Conservation (phyloP, 2,113 vertebrate genomes). For the Indicator indicator region DNA sequence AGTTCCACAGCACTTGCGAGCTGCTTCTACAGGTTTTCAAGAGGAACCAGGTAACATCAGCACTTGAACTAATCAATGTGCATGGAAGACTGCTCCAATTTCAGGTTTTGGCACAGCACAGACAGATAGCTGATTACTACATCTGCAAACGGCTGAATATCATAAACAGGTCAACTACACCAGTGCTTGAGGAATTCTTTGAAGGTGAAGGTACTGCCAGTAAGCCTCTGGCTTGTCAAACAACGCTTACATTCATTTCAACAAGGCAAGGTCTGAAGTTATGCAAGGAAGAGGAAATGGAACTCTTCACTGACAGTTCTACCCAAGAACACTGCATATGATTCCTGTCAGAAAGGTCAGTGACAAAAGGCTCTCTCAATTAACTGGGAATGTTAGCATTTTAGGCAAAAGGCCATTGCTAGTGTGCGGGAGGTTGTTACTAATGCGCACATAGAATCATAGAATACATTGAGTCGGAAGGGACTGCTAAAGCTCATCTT, state of each 20-base stretch:
- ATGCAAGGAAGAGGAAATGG: not conserved
- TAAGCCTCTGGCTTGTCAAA: not conserved
- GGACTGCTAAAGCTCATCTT: too few relatives aligned
- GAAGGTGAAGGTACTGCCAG: not conserved
- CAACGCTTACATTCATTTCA: accelerated
- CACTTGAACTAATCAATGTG: not conserved
- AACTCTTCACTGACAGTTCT: not conserved
- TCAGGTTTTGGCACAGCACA: not conserved
- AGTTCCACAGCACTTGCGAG: not conserved
- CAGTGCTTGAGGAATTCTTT: not conserved
- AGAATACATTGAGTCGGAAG: too few relatives aligned
- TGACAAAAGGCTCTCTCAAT: not conserved
- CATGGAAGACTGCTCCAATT: not conserved
- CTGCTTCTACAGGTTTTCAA: not conserved
- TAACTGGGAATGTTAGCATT: not conserved
- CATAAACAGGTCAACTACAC: not conserved
- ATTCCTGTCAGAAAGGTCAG: not conserved
- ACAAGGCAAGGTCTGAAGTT: not conserved
- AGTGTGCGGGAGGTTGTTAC: not conserved
- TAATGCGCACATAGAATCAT: not conserved
- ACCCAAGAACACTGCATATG: not conserved
- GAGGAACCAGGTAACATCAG: not conserved
- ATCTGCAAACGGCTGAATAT: not conserved
- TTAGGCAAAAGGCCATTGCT: not conserved
- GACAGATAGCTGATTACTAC: not conserved